Percentiles rank a stretch among this genome's conserved stretches.
Evolutionary conservation across 2,113 vertebrate genomes (phyloP).

Genomic region (Oenanthe oenanthe): DNA sequence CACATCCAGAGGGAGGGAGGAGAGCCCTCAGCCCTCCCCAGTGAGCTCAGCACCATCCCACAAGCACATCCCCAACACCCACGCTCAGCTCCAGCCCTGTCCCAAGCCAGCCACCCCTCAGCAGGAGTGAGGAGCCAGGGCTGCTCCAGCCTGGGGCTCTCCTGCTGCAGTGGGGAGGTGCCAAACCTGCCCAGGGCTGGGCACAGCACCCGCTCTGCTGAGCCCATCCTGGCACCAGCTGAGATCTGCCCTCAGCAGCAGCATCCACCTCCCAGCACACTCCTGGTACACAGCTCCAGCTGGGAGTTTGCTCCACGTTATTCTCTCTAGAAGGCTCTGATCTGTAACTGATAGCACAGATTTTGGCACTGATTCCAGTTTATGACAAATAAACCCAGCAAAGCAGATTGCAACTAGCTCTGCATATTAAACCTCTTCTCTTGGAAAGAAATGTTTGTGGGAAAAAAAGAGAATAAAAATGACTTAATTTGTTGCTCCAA

Average conservation of each 20-base stretch:
- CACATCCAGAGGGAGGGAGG: accelerated
- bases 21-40: neutral
- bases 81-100: accelerated
- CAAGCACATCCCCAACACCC: neutral
- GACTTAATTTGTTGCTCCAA: neutral
- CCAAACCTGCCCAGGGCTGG: neutral
- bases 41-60: neutral
- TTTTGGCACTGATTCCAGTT: slow-evolving; percentile 27
- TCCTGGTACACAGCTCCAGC: neutral
- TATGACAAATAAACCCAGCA: neutral
- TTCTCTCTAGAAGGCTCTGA: neutral
- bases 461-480: neutral
- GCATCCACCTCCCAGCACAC: neutral
- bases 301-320: neutral
- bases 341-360: neutral
- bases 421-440: neutral
- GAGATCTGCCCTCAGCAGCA: neutral
- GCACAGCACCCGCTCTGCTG: neutral
- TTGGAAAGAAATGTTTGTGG: neutral
- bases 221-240: neutral
- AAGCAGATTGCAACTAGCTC: neutral
- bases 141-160: neutral
- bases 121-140: neutral
- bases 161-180: neutral
- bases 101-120: neutral